Conservation (phyloP, 2,113 vertebrate species). For the Petrocephalus microphthalmus region DNA sequence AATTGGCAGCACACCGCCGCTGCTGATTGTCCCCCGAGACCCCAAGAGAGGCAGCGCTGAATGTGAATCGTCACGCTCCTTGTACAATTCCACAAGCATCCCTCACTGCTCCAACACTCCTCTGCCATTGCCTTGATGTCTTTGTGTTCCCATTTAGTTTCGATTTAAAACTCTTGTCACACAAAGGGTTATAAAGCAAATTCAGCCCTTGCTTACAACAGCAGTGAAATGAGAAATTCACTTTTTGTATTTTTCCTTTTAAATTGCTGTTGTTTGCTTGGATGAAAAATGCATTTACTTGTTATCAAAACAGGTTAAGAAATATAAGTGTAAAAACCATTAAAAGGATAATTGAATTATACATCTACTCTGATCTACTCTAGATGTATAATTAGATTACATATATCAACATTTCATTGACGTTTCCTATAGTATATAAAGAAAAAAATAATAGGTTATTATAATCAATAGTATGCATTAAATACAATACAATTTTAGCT, state of each 20-base stretch:
- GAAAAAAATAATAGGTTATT: background rate
- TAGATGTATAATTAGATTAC: background rate
- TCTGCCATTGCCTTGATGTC: background rate
- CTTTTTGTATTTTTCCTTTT: background rate
- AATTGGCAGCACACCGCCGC: background rate
- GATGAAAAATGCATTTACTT: background rate
- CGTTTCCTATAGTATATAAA: background rate
- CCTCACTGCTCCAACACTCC: background rate
- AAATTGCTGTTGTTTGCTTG: background rate
- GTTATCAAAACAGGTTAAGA: background rate
- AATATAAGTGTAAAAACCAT: background rate
- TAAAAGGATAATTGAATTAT: background rate
- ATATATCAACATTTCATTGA: background rate
- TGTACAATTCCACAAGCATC: background rate
- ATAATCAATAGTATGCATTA: background rate
- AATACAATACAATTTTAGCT: background rate
- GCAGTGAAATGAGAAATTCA: background rate
- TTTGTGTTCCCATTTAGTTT: background rate
- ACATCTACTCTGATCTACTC: background rate
- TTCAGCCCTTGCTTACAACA: background rate
- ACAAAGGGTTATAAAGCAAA: background rate
- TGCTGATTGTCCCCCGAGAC: background rate
- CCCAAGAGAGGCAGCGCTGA: background rate
- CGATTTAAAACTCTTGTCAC: background rate
- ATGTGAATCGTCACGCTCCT: background rate